A percentile compares a stretch with the other conserved stretches of the same genome.
These are phyloP conservation scores for Coregonus sp. DNA, from an alignment of 2,797 vertebrate genomes.

Conservation along the genomic window DNA sequence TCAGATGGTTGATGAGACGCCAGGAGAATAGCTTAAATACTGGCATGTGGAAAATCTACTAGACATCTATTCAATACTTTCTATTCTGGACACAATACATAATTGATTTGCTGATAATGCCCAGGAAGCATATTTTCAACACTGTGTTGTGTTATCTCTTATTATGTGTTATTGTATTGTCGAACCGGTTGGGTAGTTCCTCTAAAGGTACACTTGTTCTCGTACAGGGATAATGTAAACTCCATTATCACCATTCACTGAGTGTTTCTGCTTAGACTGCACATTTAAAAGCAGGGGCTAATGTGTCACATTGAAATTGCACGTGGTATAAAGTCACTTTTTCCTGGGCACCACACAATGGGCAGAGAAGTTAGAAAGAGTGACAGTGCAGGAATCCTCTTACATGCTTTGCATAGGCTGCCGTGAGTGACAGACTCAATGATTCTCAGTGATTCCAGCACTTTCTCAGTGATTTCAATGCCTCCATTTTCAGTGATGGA, in stretches of 20 bases:
- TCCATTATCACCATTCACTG: slow-evolving; percentile 25
- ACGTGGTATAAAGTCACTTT: background rate
- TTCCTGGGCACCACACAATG: too few relatives aligned
- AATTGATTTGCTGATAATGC: background rate
- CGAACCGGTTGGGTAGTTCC: too few relatives aligned
- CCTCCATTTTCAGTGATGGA: background rate
- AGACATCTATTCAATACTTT: background rate
- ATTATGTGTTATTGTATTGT: background rate
- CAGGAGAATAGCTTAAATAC: background rate
- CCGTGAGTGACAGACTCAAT: slow-evolving; percentile 6
- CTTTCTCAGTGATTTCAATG: background rate
- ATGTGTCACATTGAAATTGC: slow-evolving; percentile 42
- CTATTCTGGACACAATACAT: background rate
- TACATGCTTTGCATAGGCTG: background rate
- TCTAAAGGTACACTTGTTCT: background rate
- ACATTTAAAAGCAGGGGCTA: slow-evolving; percentile 27
- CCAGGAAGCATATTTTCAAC: background rate
- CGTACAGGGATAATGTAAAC: slow-evolving; percentile 9
- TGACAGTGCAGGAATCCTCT: background rate
- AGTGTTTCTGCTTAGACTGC: slow-evolving; percentile 28
- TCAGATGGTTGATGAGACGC: background rate
- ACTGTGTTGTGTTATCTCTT: background rate
- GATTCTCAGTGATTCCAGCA: slow-evolving; percentile 1
- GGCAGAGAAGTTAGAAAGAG: background rate
- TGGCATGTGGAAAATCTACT: background rate